These are phyloP conservation scores for Cryptotis parvus DNA, from an alignment of 2,113 vertebrate genomes.

Conservation along the genomic window DNA sequence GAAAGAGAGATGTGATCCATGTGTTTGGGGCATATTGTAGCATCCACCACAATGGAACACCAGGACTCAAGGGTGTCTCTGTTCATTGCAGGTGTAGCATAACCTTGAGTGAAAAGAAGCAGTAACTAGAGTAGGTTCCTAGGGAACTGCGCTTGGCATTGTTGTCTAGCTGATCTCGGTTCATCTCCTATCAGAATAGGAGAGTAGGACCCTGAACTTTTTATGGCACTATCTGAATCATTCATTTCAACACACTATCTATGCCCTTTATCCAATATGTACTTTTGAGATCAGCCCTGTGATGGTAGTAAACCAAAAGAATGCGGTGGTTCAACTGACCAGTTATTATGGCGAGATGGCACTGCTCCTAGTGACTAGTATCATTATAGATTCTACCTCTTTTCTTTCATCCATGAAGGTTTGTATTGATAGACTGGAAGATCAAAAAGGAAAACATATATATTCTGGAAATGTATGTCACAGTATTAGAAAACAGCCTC, in stretches of 20 bases:
- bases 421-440: neutral
- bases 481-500: neutral
- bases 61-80: constrained; percentile 32
- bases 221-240: constrained; percentile 34
- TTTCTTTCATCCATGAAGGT: constrained; percentile 20
- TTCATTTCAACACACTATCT: neutral
- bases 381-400: neutral
- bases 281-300: neutral
- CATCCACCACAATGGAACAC: constrained; percentile 30
- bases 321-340: neutral
- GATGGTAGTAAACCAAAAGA: neutral
- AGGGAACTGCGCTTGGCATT: constrained; percentile 14
- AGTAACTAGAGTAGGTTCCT: constrained; percentile 39
- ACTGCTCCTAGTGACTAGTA: neutral
- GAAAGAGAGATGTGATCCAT: neutral
- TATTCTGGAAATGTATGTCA: neutral
- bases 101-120: constrained; percentile 52
- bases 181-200: neutral
- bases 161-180: constrained; percentile 41
- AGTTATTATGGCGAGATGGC: constrained; percentile 5
- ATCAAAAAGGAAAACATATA: neutral
- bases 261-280: neutral
- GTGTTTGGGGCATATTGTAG: neutral
- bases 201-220: constrained; percentile 29
- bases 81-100: constrained; percentile 50